phyloP scores from a whole-genome alignment of 2,888 invertebrate species.

The Nemapogon koenigi region DNA sequence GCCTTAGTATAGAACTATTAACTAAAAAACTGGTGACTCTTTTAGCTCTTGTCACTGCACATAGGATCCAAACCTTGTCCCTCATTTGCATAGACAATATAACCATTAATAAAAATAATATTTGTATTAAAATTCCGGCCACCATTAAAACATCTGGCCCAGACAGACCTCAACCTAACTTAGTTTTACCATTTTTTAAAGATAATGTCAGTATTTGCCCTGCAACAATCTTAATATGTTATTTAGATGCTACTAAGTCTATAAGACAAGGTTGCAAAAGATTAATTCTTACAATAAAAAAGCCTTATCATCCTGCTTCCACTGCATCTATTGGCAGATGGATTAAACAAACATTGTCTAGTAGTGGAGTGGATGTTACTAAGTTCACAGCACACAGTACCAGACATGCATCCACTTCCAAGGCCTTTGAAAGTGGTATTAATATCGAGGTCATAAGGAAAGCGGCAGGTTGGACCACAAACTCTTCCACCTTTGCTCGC shows the following conservation, averaged over 20 bases:
- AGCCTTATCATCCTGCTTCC: slow-evolving; percentile 2
- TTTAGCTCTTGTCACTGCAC: slow-evolving; percentile 8
- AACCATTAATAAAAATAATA: not conserved
- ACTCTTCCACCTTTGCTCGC: slow-evolving; percentile 5
- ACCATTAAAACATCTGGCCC: slow-evolving; percentile 9
- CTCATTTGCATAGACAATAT: slow-evolving; percentile 7
- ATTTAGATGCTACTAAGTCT: slow-evolving; percentile 2
- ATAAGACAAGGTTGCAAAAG: slow-evolving; percentile 2
- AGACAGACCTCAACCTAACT: slow-evolving; percentile 6
- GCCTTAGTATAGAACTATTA: slow-evolving; percentile 1
- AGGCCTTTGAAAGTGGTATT: slow-evolving; percentile 5
- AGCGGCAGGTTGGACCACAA: slow-evolving; percentile 10
- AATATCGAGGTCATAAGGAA: not conserved
- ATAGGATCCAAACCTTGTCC: slow-evolving; percentile 3
- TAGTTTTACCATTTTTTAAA: slow-evolving; percentile 2
- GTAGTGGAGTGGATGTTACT: slow-evolving; percentile 11
- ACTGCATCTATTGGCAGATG: slow-evolving; percentile 9
- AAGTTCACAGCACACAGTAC: slow-evolving; percentile 13
- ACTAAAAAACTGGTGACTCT: slow-evolving; percentile 7
- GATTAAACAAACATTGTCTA: slow-evolving; percentile 4
- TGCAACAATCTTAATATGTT: slow-evolving; percentile 1
- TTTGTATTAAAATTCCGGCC: slow-evolving; percentile 5
- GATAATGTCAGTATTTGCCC: slow-evolving; percentile 8
- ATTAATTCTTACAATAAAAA: slow-evolving; percentile 4
- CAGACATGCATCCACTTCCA: slow-evolving; percentile 13